Percentiles rank a stretch among this genome's conserved stretches.
phyloP scores from a whole-genome alignment of 2,888 invertebrate genomes.

The Caenorhabditis becei region DNA sequence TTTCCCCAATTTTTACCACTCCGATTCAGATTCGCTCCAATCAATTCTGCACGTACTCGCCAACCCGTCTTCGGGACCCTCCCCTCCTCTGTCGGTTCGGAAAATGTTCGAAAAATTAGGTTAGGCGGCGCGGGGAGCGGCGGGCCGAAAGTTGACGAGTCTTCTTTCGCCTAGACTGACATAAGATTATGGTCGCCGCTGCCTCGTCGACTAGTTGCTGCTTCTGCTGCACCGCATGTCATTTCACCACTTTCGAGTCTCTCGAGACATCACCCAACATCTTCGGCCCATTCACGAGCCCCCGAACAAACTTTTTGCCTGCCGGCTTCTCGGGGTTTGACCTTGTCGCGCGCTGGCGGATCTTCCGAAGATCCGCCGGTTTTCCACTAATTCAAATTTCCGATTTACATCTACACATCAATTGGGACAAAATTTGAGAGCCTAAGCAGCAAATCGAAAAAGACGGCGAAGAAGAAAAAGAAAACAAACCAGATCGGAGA shows the following conservation, averaged over 20 bases:
- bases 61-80: background rate
- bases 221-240: conserved; percentile 35
- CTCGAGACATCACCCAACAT: conserved; percentile 57
- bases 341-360: background rate
- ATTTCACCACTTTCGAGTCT: conserved; percentile 64
- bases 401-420: conserved; percentile 46
- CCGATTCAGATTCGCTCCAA: background rate
- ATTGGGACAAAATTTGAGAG: background rate
- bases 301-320: conserved; percentile 16
- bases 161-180: conserved; percentile 30
- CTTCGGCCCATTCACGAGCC: conserved; percentile 8
- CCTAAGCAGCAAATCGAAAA: background rate
- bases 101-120: conserved; percentile 63
- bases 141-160: conserved; percentile 27
- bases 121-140: conserved; percentile 28
- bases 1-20: background rate
- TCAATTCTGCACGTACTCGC: background rate
- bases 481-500: conserved; percentile 85
- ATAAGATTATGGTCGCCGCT: conserved; percentile 48
- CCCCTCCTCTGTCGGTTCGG: conserved; percentile 23
- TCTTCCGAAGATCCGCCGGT: conserved; percentile 7
- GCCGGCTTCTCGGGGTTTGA: background rate
- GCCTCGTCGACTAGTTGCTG: conserved; percentile 43
- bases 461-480: background rate
- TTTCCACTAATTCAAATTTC: conserved; percentile 38